Base-by-base conservation (phyloP, 2,888 invertebrate genomes). In the Doris montereyensis region DNA sequence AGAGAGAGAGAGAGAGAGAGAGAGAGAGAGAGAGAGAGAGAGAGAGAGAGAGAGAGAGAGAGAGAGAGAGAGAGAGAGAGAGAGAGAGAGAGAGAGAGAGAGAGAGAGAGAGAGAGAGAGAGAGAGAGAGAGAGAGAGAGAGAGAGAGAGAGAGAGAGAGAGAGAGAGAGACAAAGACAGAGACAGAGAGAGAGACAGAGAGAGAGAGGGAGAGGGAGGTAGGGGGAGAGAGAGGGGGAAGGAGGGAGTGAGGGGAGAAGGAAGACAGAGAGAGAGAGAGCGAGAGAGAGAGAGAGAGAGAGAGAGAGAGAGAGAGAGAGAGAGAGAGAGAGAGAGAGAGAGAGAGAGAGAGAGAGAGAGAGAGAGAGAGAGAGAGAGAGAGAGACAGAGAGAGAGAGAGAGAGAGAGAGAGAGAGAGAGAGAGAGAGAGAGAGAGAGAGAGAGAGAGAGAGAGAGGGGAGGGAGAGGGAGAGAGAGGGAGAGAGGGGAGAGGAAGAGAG, bases 21-120 rank as follows among this genome's bases (percentile, higher is more conserved):
- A 21, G 62, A 26, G 34, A 75, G 35, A 34, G 62, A 75, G n/a
- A 70, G 72, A 72, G 8, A 78, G 28, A 65, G 28, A 72, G 62
- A 26, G 0, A 60, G 26, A 77, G 17, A 35, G 8, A 60, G 70
- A 62, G 30, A 67, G 34, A 57, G 77, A 78, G 30, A 73, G 73
- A 74, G 41, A 78, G 74, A 80, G 72, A 80, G 80, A 74, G 52
- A 78, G 77, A 68, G 52, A 77, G 77, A 73, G 52, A 77, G 77
- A 77, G 52, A 77, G 67, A 73, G 57, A 77, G 73, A 73, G 30
- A 77, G 77, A 77, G 52, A 72, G 72, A 72, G 76, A 72, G 72
- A 72, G 62, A 80, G 72, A 77, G 71, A 77, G 71, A 62, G 30
- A 80, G 76, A 76, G 52, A 71, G 60, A 65, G 24, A 72, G 72